Base-by-base conservation (phyloP, 2,797 vertebrate genomes). In the Lycodopsis pacificus region DNA sequence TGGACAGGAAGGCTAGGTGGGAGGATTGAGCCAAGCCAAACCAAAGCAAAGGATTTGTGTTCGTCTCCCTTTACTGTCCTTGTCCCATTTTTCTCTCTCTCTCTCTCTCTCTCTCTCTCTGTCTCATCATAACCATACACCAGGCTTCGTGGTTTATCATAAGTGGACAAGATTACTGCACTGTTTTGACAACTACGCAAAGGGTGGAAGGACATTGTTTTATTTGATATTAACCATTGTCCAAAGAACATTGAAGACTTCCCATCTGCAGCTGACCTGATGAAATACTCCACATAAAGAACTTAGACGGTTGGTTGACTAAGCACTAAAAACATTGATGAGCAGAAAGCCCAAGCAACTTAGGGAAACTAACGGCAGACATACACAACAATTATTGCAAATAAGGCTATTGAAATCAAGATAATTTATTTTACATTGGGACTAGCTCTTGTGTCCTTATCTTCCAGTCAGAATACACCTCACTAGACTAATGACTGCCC, bases 1-100 rank as follows among this genome's bases (percentile, higher is more conserved):
- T 92, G 98, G 98, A 88, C 98, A 99, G 90, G 98, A 99, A 93
- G 98, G 98, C 92, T 99, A 96, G 96, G 88, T 84, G 80, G 48
- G 59, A 49, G 61, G 19, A 79, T 67, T 66, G 51, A 77, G 59
- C 70, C 40, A 53, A 82, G 46, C 34, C 40, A 79, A 90, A 92
- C 92, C 92, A 95, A 95, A 17, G 65, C 92, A 95, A 95, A 19
- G 65, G 67, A 83, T 86, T 91, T 79, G 57, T 85, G 88, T 91
- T 91, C 87, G 79, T 91, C 12, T 88, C 70, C 90, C 82, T 88
- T 48, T 89, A 56, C 63, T 89, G 73, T 87, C 68, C 68, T 59
- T 79, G 77, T 71, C 57, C 22, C 77, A 90, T 88, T 89, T 82
- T 73, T 27, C 70, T 57, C 19, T 40, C 20, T 59, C 9, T 59